Evolutionary conservation across 1,140 invertebrate genomes (phyloP).

Genomic region (Ladona fulva): DNA sequence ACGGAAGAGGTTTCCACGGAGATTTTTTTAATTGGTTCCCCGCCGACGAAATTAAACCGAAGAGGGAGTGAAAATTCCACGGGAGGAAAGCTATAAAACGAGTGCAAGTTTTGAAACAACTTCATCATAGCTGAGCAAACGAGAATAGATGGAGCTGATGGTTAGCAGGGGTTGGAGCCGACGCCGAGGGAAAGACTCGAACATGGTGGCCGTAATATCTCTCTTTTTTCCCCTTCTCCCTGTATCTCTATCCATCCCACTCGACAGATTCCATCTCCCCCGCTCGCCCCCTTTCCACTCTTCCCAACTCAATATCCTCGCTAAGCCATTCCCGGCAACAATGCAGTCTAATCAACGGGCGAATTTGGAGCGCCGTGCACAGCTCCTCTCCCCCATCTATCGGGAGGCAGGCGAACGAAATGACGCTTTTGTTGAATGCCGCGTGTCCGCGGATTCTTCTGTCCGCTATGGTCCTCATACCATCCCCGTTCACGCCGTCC

Average conservation of each 20-base stretch:
- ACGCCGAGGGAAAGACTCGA: too few relatives aligned
- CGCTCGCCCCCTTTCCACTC: background rate
- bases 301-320: background rate
- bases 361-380: background rate
- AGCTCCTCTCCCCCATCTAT: background rate
- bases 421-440: background rate
- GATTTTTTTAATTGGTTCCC: background rate
- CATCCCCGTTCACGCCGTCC: background rate
- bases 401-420: background rate
- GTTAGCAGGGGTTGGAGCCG: too few relatives aligned
- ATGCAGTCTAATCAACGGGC: background rate
- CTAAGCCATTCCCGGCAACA: constrained; percentile 1
- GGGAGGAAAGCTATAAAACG: background rate
- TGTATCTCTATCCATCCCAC: background rate
- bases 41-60: background rate
- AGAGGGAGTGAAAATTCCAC: background rate
- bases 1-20: background rate
- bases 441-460: constrained; percentile 4
- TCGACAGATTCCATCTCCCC: background rate
- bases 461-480: background rate
- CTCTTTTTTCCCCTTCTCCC: background rate
- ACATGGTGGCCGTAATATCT: background rate
- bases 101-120: background rate
- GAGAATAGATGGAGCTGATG: too few relatives aligned
- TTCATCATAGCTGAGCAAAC: background rate